Conservation (phyloP, 2,888 invertebrate genomes). For the Piscicola geometra region DNA sequence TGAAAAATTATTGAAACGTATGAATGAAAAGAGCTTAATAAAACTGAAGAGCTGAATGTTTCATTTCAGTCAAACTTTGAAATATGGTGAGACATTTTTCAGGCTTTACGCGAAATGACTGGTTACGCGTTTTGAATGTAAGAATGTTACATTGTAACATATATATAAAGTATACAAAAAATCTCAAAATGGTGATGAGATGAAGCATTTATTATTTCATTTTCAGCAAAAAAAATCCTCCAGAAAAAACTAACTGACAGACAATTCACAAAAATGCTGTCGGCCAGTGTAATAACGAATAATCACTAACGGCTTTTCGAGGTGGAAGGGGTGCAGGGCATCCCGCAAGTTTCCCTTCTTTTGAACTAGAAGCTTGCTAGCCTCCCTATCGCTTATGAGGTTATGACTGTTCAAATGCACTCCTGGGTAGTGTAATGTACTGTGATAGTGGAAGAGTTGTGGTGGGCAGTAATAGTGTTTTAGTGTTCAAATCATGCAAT, state of each 20-base stretch:
- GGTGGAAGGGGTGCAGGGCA: constrained; percentile 45
- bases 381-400: constrained; percentile 44
- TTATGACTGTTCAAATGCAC: constrained; percentile 47
- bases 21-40: no score
- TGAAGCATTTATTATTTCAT: background rate
- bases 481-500: no score
- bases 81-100: no score
- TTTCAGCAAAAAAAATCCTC: background rate
- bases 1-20: no score
- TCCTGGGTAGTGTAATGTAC: constrained; percentile 44
- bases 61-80: no score
- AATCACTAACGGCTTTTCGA: constrained; percentile 32
- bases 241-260: background rate
- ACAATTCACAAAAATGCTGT: no score
- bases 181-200: background rate
- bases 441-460: background rate
- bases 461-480: background rate
- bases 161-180: no score
- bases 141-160: no score
- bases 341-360: constrained; percentile 40
- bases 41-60: no score
- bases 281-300: no score
- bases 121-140: no score
- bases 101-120: no score
- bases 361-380: constrained; percentile 33